A percentile compares a stretch with the other conserved stretches of the same genome.
These are phyloP conservation scores for Sycophaga agraensis DNA, from an alignment of 1,140 invertebrate genomes.

Conservation along the genomic window DNA sequence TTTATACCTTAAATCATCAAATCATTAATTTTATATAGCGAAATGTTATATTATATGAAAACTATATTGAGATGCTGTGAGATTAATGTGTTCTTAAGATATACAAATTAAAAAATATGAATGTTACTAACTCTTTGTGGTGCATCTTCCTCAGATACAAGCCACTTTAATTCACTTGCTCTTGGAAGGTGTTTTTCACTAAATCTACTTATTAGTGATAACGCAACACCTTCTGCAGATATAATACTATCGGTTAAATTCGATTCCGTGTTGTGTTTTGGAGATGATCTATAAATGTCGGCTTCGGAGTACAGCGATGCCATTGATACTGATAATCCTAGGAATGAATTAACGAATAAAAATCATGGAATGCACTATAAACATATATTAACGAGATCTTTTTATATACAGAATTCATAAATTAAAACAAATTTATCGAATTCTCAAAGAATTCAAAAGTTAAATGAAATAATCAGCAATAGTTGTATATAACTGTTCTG, in stretches of 20 bases:
- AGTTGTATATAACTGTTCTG: too few relatives aligned
- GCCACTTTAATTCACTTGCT: conserved; percentile 79
- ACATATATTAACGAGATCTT: too few relatives aligned
- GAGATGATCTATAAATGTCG: conserved; percentile 50
- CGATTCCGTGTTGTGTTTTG: conserved; percentile 37
- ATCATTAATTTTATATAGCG: too few relatives aligned
- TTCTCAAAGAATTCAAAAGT: too few relatives aligned
- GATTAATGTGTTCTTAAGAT: not conserved
- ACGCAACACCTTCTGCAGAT: conserved; percentile 78
- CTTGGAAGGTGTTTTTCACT: conserved; percentile 76
- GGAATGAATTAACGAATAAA: not conserved
- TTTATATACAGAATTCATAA: too few relatives aligned
- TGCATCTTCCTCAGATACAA: conserved; percentile 78
- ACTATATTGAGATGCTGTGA: not conserved
- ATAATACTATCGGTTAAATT: conserved; percentile 52
- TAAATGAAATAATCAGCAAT: too few relatives aligned
- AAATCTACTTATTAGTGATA: conserved; percentile 76
- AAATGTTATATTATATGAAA: not conserved
- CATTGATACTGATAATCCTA: conserved; percentile 64
- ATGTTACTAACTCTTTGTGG: conserved; percentile 65
- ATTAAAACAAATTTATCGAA: too few relatives aligned
- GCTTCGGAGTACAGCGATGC: conserved; percentile 66
- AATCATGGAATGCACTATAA: too few relatives aligned
- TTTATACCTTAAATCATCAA: too few relatives aligned
- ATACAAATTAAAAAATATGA: too few relatives aligned